Base-by-base conservation (phyloP, 2,888 invertebrate species). In the Alloscopus bannaensis region DNA sequence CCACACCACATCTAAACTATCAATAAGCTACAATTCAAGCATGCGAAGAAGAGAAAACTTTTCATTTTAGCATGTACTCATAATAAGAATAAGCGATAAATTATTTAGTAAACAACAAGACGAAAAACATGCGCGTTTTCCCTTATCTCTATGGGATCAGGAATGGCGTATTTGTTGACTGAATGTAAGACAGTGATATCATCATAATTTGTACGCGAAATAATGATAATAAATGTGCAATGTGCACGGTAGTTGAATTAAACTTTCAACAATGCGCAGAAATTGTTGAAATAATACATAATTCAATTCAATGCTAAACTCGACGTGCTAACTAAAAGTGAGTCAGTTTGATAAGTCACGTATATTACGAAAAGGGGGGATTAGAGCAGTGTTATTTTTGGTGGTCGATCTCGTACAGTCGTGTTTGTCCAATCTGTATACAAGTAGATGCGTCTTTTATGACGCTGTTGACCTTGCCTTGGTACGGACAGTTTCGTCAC, bases 11-110 rank as follows among this genome's bases (percentile, higher is more conserved):
- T n/a, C n/a, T n/a, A n/a, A 45, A 45, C 36, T 45, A 11, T 52
- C 24, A 16, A 20, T 52, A 22, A 22, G 4, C 4, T 52, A n/a
- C 20, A 59, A 18, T 31, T 29, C 31, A 59, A 31, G 29, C 31
- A 31, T 59, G 59, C 6, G 29, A n/a, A 59, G 20, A 29, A 31
- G 59, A 59, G 59, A 59, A 59, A 59, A 59, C 59, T 31, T 8
- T 6, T 18, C 18, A 26, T 57, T 60, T 57, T 57, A 40, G n/a
- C 60, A 60, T 42, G 40, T 40, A 13, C 60, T 60, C 22, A 2
- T 40, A 29, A 24, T 55, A 55, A 4, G n/a, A 28, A 60, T 13
- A 36, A 20, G 24, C 60, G 40, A 60, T 60, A 13, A 40, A 22
- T 40, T 40, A 40, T 36, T 40, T 22, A 40, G 40, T 60, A 60